These are phyloP conservation scores for Euzetes globulus DNA, from an alignment of 2,888 invertebrate genomes.

Conservation along the genomic window DNA sequence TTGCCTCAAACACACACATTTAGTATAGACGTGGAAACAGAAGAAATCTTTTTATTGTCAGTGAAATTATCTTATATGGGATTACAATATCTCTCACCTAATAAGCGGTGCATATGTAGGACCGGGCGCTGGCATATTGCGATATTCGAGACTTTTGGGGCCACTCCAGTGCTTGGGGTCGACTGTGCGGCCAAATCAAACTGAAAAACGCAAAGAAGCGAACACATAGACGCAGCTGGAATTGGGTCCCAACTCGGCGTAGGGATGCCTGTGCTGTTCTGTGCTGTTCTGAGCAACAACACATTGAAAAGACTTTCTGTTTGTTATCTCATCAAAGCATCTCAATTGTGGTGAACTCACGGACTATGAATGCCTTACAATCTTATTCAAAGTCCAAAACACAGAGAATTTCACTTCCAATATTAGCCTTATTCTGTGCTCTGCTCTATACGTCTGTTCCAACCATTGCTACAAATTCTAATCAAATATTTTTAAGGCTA, in stretches of 20 bases:
- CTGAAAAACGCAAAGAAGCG: background rate
- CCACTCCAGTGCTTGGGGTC: background rate
- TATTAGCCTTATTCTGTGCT: background rate
- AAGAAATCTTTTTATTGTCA: conserved; percentile 28
- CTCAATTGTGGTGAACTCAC: conserved; percentile 26
- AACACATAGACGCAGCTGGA: conserved; percentile 11
- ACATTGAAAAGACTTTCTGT: conserved; percentile 1
- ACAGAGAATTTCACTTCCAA: background rate
- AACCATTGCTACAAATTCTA: background rate
- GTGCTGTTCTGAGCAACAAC: background rate
- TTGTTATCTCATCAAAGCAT: conserved; percentile 25
- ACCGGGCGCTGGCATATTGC: background rate
- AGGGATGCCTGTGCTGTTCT: background rate
- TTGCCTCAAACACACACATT: conserved; percentile 13
- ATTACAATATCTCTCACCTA: conserved; percentile 31
- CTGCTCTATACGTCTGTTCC: background rate
- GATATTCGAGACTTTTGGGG: background rate
- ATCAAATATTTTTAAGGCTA: background rate
- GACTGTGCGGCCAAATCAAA: conserved; percentile 7
- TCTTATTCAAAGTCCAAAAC: background rate
- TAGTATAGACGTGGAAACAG: background rate
- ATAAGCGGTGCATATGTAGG: conserved; percentile 24
- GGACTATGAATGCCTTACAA: conserved; percentile 16
- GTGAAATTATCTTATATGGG: conserved; percentile 18
- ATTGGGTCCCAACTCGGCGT: background rate